Base-by-base conservation (phyloP, 2,797 vertebrate genomes). In the Pempheris klunzingeri region DNA sequence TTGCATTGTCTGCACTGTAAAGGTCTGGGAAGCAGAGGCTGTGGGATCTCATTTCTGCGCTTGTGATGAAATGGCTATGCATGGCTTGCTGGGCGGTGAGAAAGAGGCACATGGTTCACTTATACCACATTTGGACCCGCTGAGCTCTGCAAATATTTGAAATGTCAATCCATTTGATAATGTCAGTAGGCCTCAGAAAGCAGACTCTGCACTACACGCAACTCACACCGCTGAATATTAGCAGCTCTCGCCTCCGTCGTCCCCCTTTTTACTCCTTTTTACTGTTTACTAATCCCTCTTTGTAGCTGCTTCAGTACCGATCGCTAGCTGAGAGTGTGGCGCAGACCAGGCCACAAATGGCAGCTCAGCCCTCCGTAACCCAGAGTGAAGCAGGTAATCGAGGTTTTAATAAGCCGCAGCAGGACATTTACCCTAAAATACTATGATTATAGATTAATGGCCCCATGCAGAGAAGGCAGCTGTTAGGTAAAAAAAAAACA, bases 111-210 rank as follows among this genome's bases (percentile, higher is more conserved):
- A 69, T 60, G 88, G 88, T 95, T 96, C 95, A 95, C 94, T 95
- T 96, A 94, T 88, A 83, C 87, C 92, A 95, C 93, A 95, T 96
- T 95, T 94, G 92, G 93, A 94, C 91, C 93, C 81, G 93, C 95
- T 95, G 96, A 96, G 95, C 93, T 94, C 94, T 88, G 93, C 95
- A 96, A 96, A 96, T 96, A 97, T 96, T 96, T 96, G 95, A 97
- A 97, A 97, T 97, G 96, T 96, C 96, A 97, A 92, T 96, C 94
- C 87, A 92, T 95, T 96, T 96, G 94, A 96, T 96, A 97, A 97
- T 96, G 96, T 96, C 96, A 97, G 84, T 93, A 86, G 92, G 87
- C 90, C 92, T 90, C 90, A 93, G 94, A 96, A 94, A 95, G 93
- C 95, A 92, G 90, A 94, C 86, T 95, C 92, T 89, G 92, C 93